These are phyloP conservation scores for Pogonomyrmex barbatus DNA, from an alignment of 1,140 invertebrate genomes.

Conservation along the genomic window DNA sequence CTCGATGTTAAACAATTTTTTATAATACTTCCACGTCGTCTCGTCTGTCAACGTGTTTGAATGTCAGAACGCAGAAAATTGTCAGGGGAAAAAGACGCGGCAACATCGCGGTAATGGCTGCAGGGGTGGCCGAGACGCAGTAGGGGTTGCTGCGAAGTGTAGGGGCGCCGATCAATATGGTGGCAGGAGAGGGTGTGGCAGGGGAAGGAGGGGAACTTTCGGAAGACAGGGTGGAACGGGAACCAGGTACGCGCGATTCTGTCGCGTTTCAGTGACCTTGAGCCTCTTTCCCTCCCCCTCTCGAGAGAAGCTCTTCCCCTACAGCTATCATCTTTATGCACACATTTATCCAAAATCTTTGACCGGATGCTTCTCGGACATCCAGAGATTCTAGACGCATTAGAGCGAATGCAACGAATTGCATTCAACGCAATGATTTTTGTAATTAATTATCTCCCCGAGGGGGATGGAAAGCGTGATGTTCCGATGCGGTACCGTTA, in stretches of 20 bases:
- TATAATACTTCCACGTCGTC: neutral
- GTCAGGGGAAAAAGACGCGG: constrained; percentile 72
- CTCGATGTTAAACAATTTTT: constrained; percentile 2
- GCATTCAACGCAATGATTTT: neutral
- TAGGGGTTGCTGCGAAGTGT: constrained; percentile 55
- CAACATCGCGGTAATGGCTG: constrained; percentile 69
- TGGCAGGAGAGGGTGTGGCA: constrained; percentile 80
- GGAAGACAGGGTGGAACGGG: constrained; percentile 50
- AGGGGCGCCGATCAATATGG: constrained; percentile 82
- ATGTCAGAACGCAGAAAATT: constrained; percentile 52
- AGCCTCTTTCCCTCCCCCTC: constrained; percentile 66
- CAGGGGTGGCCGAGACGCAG: constrained; percentile 62
- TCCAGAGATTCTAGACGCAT: neutral
- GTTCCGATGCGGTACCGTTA: neutral
- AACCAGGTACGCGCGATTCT: constrained; percentile 69
- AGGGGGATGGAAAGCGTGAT: neutral
- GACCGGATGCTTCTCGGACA: neutral
- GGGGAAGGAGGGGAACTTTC: constrained; percentile 75
- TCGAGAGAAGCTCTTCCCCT: neutral
- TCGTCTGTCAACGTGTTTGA: neutral
- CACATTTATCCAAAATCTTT: constrained; percentile 7
- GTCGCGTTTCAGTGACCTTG: constrained; percentile 76
- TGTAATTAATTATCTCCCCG: constrained; percentile 9
- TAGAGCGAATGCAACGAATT: neutral
- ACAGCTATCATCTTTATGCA: neutral